These are phyloP conservation scores for Hystrix brachyura DNA, from an alignment of 2,113 vertebrate genomes.

Conservation along the genomic window DNA sequence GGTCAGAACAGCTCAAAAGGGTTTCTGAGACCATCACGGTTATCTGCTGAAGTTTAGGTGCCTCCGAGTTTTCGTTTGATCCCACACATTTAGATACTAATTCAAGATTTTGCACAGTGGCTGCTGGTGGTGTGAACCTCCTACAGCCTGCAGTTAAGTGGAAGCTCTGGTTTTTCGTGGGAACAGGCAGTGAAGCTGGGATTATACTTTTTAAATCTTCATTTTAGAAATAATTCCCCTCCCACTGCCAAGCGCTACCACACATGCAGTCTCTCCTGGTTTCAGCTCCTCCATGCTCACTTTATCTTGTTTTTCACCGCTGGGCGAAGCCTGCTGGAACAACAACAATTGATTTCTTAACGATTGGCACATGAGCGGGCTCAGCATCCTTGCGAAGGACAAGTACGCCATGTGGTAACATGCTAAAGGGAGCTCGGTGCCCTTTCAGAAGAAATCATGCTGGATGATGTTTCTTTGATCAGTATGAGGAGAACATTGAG, in stretches of 20 bases:
- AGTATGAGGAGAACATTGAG: neutral
- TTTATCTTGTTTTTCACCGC: neutral
- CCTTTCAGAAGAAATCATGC: constrained; percentile 2
- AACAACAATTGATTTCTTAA: neutral
- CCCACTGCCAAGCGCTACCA: neutral
- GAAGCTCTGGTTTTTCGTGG: constrained; percentile 28
- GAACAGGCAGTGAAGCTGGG: constrained; percentile 27
- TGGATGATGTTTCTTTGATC: constrained; percentile 40
- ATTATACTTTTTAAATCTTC: constrained; percentile 44
- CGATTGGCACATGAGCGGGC: neutral
- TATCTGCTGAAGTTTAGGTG: neutral
- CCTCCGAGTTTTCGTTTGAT: neutral
- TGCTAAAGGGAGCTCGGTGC: neutral
- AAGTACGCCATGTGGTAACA: neutral
- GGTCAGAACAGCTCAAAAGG: neutral
- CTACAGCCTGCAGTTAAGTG: constrained; percentile 13
- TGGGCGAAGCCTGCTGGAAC: neutral
- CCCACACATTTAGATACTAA: neutral
- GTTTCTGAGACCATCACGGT: neutral
- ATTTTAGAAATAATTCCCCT: neutral
- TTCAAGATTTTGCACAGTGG: neutral
- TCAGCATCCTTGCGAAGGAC: neutral
- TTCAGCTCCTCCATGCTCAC: neutral
- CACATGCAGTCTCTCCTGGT: neutral
- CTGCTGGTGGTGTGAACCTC: constrained; percentile 46